Conservation (phyloP, 2,888 invertebrate species). For the Sericinus montela region DNA sequence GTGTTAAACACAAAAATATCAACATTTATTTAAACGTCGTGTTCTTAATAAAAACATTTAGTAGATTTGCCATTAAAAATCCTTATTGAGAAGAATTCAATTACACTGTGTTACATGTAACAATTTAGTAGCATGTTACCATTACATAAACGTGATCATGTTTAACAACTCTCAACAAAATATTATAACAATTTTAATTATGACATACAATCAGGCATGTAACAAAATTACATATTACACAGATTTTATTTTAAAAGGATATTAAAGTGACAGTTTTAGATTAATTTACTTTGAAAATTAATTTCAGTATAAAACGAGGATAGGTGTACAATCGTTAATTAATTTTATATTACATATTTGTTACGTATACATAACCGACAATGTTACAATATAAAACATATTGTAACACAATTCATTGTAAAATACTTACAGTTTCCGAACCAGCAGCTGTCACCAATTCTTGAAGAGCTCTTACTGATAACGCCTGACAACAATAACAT, state of each 20-base stretch:
- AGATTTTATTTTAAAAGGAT: constrained; percentile 11
- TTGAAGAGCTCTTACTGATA: constrained; percentile 98
- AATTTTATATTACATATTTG: constrained; percentile 33
- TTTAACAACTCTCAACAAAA: neutral
- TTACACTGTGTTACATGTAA: constrained; percentile 14
- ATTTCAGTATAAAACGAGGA: constrained; percentile 31
- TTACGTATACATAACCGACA: constrained; percentile 21
- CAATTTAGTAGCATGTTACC: constrained; percentile 7
- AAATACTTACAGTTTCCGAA: constrained; percentile 90
- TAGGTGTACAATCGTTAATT: constrained; percentile 53
- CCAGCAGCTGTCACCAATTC: constrained; percentile 98
- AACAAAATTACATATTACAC: constrained; percentile 19
- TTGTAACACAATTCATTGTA: too few relatives aligned
- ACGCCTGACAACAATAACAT: constrained; percentile 76
- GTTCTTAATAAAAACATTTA: constrained; percentile 20
- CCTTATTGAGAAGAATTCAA: constrained; percentile 28
- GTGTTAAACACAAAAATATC: constrained; percentile 36
- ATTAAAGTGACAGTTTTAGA: constrained; percentile 24
- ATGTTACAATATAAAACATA: constrained; percentile 12
- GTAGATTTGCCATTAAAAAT: constrained; percentile 57
- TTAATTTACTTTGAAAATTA: constrained; percentile 42
- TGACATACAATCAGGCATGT: neutral
- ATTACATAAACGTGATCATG: neutral
- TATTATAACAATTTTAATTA: neutral
- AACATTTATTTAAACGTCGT: constrained; percentile 23